These are phyloP conservation scores for Dinomys branickii DNA, from an alignment of 2,113 vertebrate genomes.

Conservation along the genomic window DNA sequence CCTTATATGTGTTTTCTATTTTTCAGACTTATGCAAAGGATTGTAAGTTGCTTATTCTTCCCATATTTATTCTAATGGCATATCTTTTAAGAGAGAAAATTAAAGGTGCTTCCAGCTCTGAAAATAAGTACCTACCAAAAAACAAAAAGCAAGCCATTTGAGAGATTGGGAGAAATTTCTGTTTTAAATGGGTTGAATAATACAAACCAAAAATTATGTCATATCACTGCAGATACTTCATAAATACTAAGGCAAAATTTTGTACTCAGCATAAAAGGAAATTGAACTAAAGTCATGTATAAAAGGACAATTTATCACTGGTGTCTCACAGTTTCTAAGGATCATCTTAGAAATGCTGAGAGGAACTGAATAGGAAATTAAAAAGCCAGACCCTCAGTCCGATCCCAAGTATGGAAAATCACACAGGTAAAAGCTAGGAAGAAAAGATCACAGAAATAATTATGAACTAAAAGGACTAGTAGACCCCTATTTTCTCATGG, in stretches of 20 bases:
- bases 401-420: not conserved
- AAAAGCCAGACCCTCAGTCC: not conserved
- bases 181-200: constrained; percentile 5
- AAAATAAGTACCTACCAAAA: constrained; percentile 18
- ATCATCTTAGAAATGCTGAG: not conserved
- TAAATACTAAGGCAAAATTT: constrained; percentile 31
- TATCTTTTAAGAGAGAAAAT: constrained; percentile 22
- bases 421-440: not conserved
- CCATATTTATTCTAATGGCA: not conserved
- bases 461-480: not conserved
- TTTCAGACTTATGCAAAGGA: not conserved
- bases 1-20: not conserved
- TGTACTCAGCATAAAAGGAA: constrained; percentile 32
- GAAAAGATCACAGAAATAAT: not conserved
- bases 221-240: constrained; percentile 13
- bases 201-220: constrained; percentile 1
- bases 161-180: not conserved
- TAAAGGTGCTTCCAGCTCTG: not conserved
- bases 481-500: not conserved
- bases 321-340: not conserved
- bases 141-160: constrained; percentile 6
- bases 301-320: not conserved
- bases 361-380: constrained; percentile 8
- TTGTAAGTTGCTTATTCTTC: not conserved
- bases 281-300: not conserved